phyloP scores from a whole-genome alignment of 2,113 vertebrate species.

The Epinephelus fuscoguttatus region DNA sequence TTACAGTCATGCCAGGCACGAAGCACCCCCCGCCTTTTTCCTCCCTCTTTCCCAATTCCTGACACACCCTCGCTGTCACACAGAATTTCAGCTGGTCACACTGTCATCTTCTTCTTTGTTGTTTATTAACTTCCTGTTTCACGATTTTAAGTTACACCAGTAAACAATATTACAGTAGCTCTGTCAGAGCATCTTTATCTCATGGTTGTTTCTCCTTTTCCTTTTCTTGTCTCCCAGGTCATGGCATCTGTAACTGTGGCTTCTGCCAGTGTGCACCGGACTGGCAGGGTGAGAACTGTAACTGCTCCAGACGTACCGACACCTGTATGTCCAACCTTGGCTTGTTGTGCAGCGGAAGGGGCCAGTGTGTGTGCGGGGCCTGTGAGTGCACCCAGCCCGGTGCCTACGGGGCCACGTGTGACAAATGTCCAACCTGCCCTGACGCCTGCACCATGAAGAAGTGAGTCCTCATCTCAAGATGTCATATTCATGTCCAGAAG shows the following conservation, averaged over 20 bases:
- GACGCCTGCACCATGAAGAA: constrained; percentile 98
- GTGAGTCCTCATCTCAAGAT: constrained; percentile 75
- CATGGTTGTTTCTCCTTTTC: background rate
- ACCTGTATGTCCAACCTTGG: constrained; percentile 94
- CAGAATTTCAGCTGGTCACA: background rate
- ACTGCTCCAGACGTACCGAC: constrained; percentile 94
- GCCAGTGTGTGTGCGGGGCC: constrained; percentile 92
- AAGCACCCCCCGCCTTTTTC: background rate
- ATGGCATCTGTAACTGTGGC: constrained; percentile 94
- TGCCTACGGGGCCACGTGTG: constrained; percentile 93
- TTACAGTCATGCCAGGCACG: background rate
- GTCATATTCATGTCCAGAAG: background rate
- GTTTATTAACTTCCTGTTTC: background rate
- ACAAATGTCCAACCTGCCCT: constrained; percentile 97
- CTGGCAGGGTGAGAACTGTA: constrained; percentile 96
- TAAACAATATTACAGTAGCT: background rate
- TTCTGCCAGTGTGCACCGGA: constrained; percentile 93
- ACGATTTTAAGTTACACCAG: background rate
- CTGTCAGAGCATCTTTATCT: background rate
- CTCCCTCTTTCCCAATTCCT: constrained; percentile 9
- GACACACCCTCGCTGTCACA: constrained; percentile 10
- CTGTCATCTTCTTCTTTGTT: constrained; percentile 7
- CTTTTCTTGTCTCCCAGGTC: constrained; percentile 83
- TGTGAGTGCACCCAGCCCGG: constrained; percentile 95
- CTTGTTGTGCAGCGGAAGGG: constrained; percentile 92